A percentile compares a stretch with the other conserved stretches of the same genome.
phyloP scores from a whole-genome alignment of 2,888 invertebrate species.

The Leptinotarsa juncta region DNA sequence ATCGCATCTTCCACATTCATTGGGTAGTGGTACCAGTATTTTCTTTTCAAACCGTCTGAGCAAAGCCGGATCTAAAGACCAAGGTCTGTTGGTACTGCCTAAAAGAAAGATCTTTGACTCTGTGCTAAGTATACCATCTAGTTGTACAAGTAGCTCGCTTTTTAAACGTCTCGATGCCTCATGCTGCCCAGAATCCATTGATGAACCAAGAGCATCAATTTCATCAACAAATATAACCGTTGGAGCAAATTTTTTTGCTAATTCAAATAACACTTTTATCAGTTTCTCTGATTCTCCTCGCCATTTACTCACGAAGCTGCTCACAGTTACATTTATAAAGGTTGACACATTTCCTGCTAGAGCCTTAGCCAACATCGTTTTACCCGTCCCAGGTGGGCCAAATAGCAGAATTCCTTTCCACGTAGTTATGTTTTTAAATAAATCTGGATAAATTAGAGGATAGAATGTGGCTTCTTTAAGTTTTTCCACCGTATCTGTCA shows the following conservation, averaged over 20 bases:
- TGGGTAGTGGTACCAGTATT: constrained; percentile 84
- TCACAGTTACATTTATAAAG: constrained; percentile 92
- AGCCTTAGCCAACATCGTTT: constrained; percentile 90
- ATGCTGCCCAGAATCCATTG: constrained; percentile 77
- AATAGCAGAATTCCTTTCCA: constrained; percentile 81
- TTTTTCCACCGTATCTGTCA: constrained; percentile 78
- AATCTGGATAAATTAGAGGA: constrained; percentile 78
- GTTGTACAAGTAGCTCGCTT: constrained; percentile 86
- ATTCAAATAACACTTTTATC: constrained; percentile 87
- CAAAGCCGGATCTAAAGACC: constrained; percentile 92
- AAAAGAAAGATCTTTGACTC: constrained; percentile 80
- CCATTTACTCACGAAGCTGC: constrained; percentile 95
- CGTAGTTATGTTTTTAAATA: constrained; percentile 78
- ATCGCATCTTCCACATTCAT: constrained; percentile 71
- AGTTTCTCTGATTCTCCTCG: constrained; percentile 95
- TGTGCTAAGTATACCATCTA: constrained; percentile 80
- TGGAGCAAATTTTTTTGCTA: constrained; percentile 83
- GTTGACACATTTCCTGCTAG: constrained; percentile 84
- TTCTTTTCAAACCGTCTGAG: constrained; percentile 89
- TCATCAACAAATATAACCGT: constrained; percentile 95
- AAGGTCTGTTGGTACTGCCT: constrained; percentile 92
- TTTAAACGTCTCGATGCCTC: constrained; percentile 90
- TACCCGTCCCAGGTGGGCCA: constrained; percentile 82
- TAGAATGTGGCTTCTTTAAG: constrained; percentile 90
- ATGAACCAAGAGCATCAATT: constrained; percentile 85